Percentiles rank a stretch among this genome's conserved stretches.
Conservation (phyloP, 2,113 vertebrate genomes). For the Tautogolabrus adspersus region DNA sequence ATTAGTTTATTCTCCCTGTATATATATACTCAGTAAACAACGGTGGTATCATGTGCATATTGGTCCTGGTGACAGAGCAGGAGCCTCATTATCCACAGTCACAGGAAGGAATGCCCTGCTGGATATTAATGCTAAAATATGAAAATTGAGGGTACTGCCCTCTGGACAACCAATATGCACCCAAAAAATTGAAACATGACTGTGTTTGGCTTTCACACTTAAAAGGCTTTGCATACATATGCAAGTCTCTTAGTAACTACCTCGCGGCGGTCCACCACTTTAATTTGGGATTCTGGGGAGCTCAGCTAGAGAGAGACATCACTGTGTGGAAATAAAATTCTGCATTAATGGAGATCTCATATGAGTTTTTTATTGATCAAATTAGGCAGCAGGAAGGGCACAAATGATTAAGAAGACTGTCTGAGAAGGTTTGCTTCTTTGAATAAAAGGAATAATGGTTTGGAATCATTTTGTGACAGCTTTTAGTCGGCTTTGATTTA, state of each 20-base stretch:
- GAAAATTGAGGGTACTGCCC: conserved; percentile 69
- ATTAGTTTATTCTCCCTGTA: background rate
- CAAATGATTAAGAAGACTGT: background rate
- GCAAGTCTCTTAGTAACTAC: conserved; percentile 56
- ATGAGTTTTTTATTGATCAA: conserved; percentile 14
- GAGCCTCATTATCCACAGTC: conserved; percentile 50
- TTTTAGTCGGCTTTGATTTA: background rate
- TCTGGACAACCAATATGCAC: conserved; percentile 62
- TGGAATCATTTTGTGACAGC: conserved; percentile 12
- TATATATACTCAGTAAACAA: background rate
- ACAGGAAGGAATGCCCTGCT: conserved; percentile 39
- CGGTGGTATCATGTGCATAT: conserved; percentile 9
- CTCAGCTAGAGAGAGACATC: conserved; percentile 47
- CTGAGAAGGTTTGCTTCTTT: background rate
- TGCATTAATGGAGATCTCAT: conserved; percentile 21
- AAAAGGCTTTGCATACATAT: conserved; percentile 79
- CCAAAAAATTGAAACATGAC: conserved; percentile 67
- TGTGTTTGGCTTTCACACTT: conserved; percentile 79
- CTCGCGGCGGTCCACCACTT: conserved; percentile 51
- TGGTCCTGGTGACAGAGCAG: conserved; percentile 15
- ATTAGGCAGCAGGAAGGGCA: conserved; percentile 12
- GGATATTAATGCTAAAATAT: conserved; percentile 74
- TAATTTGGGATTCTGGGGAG: conserved; percentile 56
- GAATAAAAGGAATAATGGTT: conserved; percentile 12
- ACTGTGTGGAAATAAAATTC: conserved; percentile 38